phyloP scores from a whole-genome alignment of 2,888 invertebrate genomes.

The Rhamphomyia laevipes region DNA sequence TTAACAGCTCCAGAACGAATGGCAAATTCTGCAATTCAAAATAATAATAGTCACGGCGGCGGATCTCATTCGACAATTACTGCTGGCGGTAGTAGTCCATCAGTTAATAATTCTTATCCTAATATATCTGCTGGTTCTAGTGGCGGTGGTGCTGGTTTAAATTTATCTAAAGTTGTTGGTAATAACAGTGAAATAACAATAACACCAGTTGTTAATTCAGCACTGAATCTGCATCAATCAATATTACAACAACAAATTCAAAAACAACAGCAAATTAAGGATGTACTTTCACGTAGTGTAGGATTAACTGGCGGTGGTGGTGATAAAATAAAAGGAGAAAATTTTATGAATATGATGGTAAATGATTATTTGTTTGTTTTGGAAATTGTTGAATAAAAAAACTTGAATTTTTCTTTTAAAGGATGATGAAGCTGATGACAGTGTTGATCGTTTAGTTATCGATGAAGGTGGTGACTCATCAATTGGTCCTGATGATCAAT shows the following conservation, averaged over 20 bases:
- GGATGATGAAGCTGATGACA: slow-evolving; percentile 50
- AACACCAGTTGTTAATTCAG: slow-evolving; percentile 40
- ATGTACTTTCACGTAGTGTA: slow-evolving; percentile 10
- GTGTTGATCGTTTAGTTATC: slow-evolving; percentile 46
- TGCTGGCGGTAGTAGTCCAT: slow-evolving; percentile 4
- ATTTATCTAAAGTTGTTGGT: slow-evolving; percentile 34
- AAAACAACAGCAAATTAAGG: slow-evolving; percentile 14
- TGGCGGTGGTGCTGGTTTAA: slow-evolving; percentile 14
- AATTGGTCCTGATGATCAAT: slow-evolving; percentile 21
- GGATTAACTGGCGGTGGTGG: slow-evolving; percentile 3
- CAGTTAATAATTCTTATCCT: background rate
- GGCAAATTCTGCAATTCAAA: slow-evolving; percentile 6
- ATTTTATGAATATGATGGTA: slow-evolving; percentile 17
- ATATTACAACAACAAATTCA: slow-evolving; percentile 16
- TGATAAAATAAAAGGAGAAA: slow-evolving; percentile 14
- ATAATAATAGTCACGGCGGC: slow-evolving; percentile 3
- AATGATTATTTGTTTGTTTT: slow-evolving; percentile 3
- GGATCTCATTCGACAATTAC: slow-evolving; percentile 9
- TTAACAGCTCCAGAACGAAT: slow-evolving; percentile 53
- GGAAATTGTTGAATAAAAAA: background rate
- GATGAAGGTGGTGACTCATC: slow-evolving; percentile 46
- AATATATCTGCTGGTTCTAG: no score
- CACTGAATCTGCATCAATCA: slow-evolving; percentile 14
- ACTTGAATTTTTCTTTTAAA: slow-evolving; percentile 15
- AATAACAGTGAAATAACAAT: slow-evolving; percentile 49